Base-by-base conservation (phyloP, 2,797 vertebrate species). In the Sebastes nivosus region DNA sequence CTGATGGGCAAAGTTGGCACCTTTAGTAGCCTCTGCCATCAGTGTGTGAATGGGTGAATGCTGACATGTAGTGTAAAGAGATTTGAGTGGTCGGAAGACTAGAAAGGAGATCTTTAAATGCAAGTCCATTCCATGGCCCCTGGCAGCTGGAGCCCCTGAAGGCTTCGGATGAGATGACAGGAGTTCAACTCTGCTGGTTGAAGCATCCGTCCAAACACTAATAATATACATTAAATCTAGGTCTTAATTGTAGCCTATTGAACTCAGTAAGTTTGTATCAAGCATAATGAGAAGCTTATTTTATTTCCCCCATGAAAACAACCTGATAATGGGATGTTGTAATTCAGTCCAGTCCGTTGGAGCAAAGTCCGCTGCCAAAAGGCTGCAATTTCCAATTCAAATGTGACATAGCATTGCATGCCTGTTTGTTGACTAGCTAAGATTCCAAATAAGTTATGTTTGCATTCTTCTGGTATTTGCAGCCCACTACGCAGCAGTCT, bases 401-500 rank as follows among this genome's bases (percentile, higher is more conserved):
- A 73, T 5, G 14, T 27, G 9, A 9, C 20, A 20, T 2, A 24
- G 10, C 11, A 24, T 29, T 13, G 38, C 27, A 29, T 12, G 4
- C 2, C 2, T 34, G 55, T 73, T 20, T 22, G 29, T 12, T n/a
- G 14, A 24, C 1, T 22, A n/a, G 11, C 55, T n/a, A 34, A 18
- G 14, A 12, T 29, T 13, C 1, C 4, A 13, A 5, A 5, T 46
- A 16, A 25, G 0, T 14, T 55, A 5, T 78, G 8, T 67, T n/a
- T n/a, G 2, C 1, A 0, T 58, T 32, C 13, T 46, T n/a, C 11
- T 46, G 2, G 6, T 85, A 13, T 86, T 89, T 89, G 0, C 88
- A 99, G 98, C 98, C 98, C 60, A 97, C 97, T 80, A 99, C 97
- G 80, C 98, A 99, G 95, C 98, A 99, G 61, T 99, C 98, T 65